Conservation (phyloP, 1,140 invertebrate genomes). For the Drosophila parvula region DNA sequence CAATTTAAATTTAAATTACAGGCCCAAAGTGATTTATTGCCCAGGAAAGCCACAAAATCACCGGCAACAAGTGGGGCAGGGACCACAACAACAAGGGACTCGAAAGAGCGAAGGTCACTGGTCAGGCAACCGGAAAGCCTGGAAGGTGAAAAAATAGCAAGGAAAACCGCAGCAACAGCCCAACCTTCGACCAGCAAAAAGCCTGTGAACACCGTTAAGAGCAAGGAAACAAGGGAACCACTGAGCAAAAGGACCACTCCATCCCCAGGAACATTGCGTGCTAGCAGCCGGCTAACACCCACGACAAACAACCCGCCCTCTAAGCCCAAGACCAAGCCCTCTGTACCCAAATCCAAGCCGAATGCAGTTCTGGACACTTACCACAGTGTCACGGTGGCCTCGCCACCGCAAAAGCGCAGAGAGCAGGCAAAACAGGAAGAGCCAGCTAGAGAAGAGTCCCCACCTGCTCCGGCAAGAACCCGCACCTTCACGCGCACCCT, state of each 20-base stretch:
- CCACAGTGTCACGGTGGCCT: slow-evolving; percentile 82
- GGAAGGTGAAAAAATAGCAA: slow-evolving; percentile 50
- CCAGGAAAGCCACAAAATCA: slow-evolving; percentile 53
- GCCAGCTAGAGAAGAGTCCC: not conserved
- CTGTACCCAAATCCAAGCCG: slow-evolving; percentile 47
- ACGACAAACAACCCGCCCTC: slow-evolving; percentile 21
- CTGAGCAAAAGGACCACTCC: slow-evolving; percentile 55
- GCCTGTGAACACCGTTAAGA: slow-evolving; percentile 45
- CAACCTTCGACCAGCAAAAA: slow-evolving; percentile 39
- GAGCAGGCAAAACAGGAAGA: slow-evolving; percentile 34
- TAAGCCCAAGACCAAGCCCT: slow-evolving; percentile 20
- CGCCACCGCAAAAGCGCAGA: slow-evolving; percentile 75
- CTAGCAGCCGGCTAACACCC: slow-evolving; percentile 29
- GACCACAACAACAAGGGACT: slow-evolving; percentile 21
- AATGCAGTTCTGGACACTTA: slow-evolving; percentile 80
- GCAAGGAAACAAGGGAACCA: slow-evolving; percentile 36
- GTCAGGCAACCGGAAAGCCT: slow-evolving; percentile 55
- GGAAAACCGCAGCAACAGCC: slow-evolving; percentile 42
- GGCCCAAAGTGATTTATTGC: slow-evolving; percentile 49
- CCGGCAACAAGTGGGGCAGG: slow-evolving; percentile 54
- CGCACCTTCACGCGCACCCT: slow-evolving; percentile 70
- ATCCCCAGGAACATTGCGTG: slow-evolving; percentile 61
- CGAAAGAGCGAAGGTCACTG: slow-evolving; percentile 32
- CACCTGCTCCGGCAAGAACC: slow-evolving; percentile 37
- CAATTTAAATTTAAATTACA: slow-evolving; percentile 22